phyloP scores from a whole-genome alignment of 2,113 vertebrate species.

The Willisornis vidua region DNA sequence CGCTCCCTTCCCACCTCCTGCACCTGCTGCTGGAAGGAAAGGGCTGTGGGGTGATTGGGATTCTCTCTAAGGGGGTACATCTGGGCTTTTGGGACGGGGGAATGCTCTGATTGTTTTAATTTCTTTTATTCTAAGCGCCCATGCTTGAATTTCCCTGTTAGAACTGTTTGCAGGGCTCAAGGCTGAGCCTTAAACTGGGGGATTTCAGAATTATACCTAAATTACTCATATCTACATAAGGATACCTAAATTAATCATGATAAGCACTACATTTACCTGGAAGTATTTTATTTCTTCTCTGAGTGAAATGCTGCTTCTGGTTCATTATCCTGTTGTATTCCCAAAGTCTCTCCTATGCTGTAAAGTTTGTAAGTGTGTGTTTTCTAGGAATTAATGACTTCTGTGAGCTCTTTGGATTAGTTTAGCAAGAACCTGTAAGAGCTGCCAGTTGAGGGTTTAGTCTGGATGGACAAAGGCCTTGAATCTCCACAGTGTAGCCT shows the following conservation, averaged over 20 bases:
- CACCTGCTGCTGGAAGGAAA: neutral
- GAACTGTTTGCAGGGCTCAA: neutral
- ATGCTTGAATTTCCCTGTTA: neutral
- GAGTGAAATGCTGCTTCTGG: neutral
- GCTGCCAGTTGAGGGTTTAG: neutral
- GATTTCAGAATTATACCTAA: neutral
- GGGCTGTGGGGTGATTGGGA: neutral
- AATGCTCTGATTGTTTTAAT: neutral
- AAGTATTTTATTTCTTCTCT: neutral
- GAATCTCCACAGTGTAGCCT: neutral
- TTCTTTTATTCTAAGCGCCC: neutral
- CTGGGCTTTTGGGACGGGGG: neutral
- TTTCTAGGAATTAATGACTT: neutral
- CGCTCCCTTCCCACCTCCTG: neutral
- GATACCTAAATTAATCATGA: neutral
- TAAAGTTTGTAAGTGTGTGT: neutral
- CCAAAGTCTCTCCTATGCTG: accelerated
- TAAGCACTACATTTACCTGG: accelerated
- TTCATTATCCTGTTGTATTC: neutral
- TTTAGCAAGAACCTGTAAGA: neutral
- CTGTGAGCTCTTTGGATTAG: neutral
- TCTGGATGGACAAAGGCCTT: neutral
- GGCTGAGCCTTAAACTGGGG: neutral
- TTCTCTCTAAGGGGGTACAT: too few species aligned
- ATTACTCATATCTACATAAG: neutral